Evolutionary conservation across 2,113 vertebrate genomes (phyloP), one percentile per base, ranked within the genome.

Genomic region (Oxyura jamaicensis): DNA sequence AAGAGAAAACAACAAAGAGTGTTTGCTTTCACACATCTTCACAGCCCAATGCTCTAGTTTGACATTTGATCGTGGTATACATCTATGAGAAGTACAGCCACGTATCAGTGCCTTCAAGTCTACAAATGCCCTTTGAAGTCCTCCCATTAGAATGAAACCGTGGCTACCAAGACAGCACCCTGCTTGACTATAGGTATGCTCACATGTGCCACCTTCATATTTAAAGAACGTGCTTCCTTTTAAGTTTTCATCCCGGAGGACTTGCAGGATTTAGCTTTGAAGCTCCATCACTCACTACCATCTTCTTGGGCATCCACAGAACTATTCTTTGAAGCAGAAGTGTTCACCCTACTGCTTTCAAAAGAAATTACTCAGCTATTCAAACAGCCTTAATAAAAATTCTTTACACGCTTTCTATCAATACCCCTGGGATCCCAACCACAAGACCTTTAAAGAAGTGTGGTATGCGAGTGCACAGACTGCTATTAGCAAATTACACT

Each of bases 311-410:
- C 52, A 90, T 66, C 79, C 39, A 81, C 41, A 90, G 62, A 88
- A 75, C 14, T 22, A 78, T 52, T 83, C 28, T 88, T 84, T 17
- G 6, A 86, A 88, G 29, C 52, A 83, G 60, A 83, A 74, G 5
- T 31, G 39, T 77, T 86, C 68, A 52, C 63, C 85, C 79, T 42
- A 22, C 18, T 36, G 35, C 53, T 88, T 92, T 94, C 76, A 84
- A 93, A 95, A 88, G 25, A 83, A 91, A 52, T 67, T 83, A 77
- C 28, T 90, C 58, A 62, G 80, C 48, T 88, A 90, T 88, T 91
- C 52, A 91, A 91, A 71, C 41, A 41, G 73, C 56, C 68, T 86
- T 86, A 50, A 48, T 75, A 95, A 93, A 91, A 95, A 94, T 81
- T 86, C 79, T 88, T 81, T 42, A 55, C 90, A 84, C 12, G 0